Percentiles rank a stretch among this genome's conserved stretches.
Evolutionary conservation across 1,140 invertebrate species (phyloP).

Genomic region (Magallana ariakensis): DNA sequence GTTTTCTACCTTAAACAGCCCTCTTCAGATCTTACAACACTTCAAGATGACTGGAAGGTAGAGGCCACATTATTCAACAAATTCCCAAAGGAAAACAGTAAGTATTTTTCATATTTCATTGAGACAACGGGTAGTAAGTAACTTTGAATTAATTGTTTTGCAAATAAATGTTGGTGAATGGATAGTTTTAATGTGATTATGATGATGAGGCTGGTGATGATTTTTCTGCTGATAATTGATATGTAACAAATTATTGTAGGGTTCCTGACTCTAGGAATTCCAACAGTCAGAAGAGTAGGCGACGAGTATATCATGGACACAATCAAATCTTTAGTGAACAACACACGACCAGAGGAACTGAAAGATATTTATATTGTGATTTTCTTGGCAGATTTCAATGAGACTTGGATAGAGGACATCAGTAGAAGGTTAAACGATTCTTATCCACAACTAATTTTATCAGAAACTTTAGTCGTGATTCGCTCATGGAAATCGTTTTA

Average conservation of each 20-base stretch:
- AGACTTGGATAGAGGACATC: slow-evolving; percentile 58
- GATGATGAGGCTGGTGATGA: background rate
- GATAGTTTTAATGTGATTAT: background rate
- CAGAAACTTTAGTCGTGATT: slow-evolving; percentile 75
- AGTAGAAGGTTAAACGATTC: slow-evolving; percentile 49
- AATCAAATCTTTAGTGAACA: slow-evolving; percentile 56
- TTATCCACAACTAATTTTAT: slow-evolving; percentile 57
- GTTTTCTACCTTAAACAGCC: too few species aligned
- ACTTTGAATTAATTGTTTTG: too few species aligned
- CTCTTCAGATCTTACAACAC: too few species aligned
- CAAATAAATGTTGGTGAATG: too few species aligned
- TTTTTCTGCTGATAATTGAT: background rate
- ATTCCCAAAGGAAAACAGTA: too few species aligned
- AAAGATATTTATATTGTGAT: slow-evolving; percentile 57
- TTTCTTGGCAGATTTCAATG: slow-evolving; percentile 62
- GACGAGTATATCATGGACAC: slow-evolving; percentile 57
- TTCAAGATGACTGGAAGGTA: too few species aligned
- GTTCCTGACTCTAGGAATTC: slow-evolving; percentile 60
- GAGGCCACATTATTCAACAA: too few species aligned
- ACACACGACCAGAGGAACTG: slow-evolving; percentile 46
- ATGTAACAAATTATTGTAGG: slow-evolving; percentile 47
- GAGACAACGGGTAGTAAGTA: too few species aligned
- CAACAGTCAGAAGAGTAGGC: slow-evolving; percentile 55
- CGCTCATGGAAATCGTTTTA: slow-evolving; percentile 73
- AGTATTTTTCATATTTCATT: too few species aligned